Conservation (phyloP, 2,113 vertebrate species). For the Vulpes vulpes region DNA sequence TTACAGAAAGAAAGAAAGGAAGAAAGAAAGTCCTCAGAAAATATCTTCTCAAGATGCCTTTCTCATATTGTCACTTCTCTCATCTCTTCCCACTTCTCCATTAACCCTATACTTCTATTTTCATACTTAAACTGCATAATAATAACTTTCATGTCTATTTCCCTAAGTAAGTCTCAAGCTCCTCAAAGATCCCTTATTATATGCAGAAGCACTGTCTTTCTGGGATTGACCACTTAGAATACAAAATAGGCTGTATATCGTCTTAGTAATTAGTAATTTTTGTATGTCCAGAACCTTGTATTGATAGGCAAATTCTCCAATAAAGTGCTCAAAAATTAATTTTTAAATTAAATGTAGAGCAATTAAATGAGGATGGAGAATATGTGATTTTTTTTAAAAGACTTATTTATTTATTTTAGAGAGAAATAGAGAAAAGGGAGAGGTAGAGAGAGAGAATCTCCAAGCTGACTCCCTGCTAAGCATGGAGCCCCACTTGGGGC, state of each 20-base stretch:
- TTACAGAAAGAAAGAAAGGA: too few relatives aligned
- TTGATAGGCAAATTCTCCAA: neutral
- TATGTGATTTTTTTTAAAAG: neutral
- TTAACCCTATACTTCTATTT: neutral
- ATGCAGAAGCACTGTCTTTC: neutral
- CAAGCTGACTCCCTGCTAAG: neutral
- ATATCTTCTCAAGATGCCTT: neutral
- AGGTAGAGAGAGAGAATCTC: neutral
- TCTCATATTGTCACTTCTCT: neutral
- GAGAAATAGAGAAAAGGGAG: neutral
- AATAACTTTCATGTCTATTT: neutral
- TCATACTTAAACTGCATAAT: neutral
- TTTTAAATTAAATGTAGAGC: neutral
- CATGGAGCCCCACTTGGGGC: neutral
- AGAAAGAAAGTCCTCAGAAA: neutral
- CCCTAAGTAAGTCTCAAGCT: neutral
- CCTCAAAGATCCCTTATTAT: neutral
- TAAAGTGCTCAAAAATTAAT: neutral
- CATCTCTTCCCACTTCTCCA: neutral
- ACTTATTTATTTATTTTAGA: neutral
- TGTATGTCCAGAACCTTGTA: too few relatives aligned
- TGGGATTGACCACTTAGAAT: neutral
- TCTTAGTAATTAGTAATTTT: neutral
- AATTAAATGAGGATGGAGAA: neutral
- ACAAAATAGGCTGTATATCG: neutral